Evolutionary conservation across 2,888 invertebrate species (phyloP).

Genomic region (Mycalesis mineus): DNA sequence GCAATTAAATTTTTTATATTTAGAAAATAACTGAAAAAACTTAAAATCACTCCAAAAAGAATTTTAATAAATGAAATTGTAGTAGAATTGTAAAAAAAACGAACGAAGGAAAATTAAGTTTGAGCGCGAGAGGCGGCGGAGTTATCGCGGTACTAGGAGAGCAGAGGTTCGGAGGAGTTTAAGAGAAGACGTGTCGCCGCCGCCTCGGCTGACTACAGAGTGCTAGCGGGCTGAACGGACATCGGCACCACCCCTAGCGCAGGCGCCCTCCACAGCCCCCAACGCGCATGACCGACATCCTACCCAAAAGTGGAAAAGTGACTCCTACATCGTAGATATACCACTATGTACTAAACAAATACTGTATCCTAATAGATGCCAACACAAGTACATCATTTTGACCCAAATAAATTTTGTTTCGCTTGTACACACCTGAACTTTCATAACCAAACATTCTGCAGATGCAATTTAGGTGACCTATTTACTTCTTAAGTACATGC

Average conservation of each 20-base stretch:
- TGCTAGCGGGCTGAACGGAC: slow-evolving; percentile 66
- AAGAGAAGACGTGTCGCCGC: slow-evolving; percentile 57
- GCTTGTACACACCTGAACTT: slow-evolving; percentile 20
- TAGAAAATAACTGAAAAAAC: slow-evolving; percentile 45
- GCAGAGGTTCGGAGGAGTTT: slow-evolving; percentile 44
- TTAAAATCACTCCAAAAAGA: slow-evolving; percentile 53
- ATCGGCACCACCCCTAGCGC: slow-evolving; percentile 74
- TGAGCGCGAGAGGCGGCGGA: slow-evolving; percentile 65
- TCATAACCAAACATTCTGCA: neutral
- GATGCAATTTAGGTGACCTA: slow-evolving; percentile 10
- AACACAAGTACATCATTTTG: slow-evolving; percentile 57
- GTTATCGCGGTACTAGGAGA: slow-evolving; percentile 48
- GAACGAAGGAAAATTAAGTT: slow-evolving; percentile 51
- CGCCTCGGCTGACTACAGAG: slow-evolving; percentile 71
- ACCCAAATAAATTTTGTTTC: slow-evolving; percentile 53
- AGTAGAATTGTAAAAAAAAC: slow-evolving; percentile 45
- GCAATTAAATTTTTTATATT: slow-evolving; percentile 28
- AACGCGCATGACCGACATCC: slow-evolving; percentile 74
- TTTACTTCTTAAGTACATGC: neutral
- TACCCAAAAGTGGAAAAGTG: slow-evolving; percentile 76
- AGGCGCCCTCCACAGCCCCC: slow-evolving; percentile 50
- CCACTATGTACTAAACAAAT: slow-evolving; percentile 76
- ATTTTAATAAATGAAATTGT: slow-evolving; percentile 43
- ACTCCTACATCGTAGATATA: slow-evolving; percentile 75
- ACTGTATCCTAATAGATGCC: slow-evolving; percentile 66